A percentile compares a stretch with the other conserved stretches of the same genome.
These are phyloP conservation scores for Neodiprion pinetum DNA, from an alignment of 1,140 invertebrate genomes.

Conservation along the genomic window DNA sequence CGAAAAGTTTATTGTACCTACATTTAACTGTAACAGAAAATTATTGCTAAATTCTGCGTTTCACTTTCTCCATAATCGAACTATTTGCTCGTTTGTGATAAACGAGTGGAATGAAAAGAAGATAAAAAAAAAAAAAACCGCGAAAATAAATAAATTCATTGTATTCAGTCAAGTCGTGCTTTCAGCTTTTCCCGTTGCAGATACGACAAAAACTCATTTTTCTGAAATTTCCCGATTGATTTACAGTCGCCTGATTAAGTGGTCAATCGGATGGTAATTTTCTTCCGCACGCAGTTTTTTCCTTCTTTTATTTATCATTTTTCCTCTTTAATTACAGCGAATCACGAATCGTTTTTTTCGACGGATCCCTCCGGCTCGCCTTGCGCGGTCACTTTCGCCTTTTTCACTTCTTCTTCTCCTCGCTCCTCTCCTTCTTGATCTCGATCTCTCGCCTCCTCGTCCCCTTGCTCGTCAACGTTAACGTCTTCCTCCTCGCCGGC, in stretches of 20 bases:
- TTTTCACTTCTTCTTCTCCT: background rate
- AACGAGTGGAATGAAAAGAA: too few species aligned
- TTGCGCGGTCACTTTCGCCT: constrained; percentile 1
- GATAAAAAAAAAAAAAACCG: too few species aligned
- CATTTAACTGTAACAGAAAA: too few species aligned
- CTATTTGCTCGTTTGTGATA: too few species aligned
- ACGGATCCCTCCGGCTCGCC: background rate
- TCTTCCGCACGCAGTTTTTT: background rate
- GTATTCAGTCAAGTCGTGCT: too few species aligned
- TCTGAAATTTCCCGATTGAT: too few species aligned
- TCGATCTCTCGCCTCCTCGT: background rate
- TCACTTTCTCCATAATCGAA: too few species aligned
- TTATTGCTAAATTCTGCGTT: too few species aligned
- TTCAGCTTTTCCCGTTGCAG: too few species aligned
- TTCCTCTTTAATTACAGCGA: background rate
- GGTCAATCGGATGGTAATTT: background rate
- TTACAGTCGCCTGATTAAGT: background rate
- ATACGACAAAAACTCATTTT: too few species aligned
- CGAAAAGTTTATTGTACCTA: too few species aligned
- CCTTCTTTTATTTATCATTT: background rate
- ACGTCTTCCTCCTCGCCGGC: constrained; percentile 34
- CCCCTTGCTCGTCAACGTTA: constrained; percentile 20
- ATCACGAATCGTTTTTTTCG: background rate
- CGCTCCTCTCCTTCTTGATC: background rate
- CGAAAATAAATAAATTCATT: too few species aligned